Base-by-base conservation (phyloP, 2,113 vertebrate species). In the Rhodinocichla rosea region DNA sequence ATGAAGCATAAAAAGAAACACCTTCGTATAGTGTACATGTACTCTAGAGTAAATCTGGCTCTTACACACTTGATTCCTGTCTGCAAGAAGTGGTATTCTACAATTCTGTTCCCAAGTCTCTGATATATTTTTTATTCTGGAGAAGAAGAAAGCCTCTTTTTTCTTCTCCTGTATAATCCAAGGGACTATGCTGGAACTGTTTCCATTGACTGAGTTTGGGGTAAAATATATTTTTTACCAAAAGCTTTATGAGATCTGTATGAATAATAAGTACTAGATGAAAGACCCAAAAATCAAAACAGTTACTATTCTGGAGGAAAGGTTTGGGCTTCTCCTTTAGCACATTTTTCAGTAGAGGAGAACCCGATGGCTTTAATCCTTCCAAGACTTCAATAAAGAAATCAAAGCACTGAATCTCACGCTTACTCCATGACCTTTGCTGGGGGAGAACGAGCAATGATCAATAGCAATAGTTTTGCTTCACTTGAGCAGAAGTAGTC, bases 361-460 rank as follows among this genome's bases (percentile, higher is more conserved):
- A 91, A 56, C 44, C 32, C 15, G 28, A 30, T 33, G 26, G 20
- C 44, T 91, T 76, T 44, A 89, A 57, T 74, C 24, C 32, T 75
- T 78, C 42, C 39, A 86, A 44, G 35, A 35, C 7, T 92, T 67
- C 57, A 78, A 35, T 35, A 75, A 85, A 80, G 82, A 59, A 62
- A 67, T 83, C 50, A 90, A 65, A 94, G 53, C 20, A 40, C 15
- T 40, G 16, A 9, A 3, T 39, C 62, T 60, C n/a, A 23, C 15
- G 4, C 18, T 94, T 39, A 28, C 9, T 68, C 65, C 27, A 56
- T 14, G 28, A 39, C 50, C 67, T 77, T 73, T 76, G 16, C 44
- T 4, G 5, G 11, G 37, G 33, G 9, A 83, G 67, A 89, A 45
- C 0, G 1, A 89, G n/a, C 49, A 67, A 4, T 0, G 1, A 15